Conservation (phyloP, 2,888 invertebrate genomes). For the Tipula unca region DNA sequence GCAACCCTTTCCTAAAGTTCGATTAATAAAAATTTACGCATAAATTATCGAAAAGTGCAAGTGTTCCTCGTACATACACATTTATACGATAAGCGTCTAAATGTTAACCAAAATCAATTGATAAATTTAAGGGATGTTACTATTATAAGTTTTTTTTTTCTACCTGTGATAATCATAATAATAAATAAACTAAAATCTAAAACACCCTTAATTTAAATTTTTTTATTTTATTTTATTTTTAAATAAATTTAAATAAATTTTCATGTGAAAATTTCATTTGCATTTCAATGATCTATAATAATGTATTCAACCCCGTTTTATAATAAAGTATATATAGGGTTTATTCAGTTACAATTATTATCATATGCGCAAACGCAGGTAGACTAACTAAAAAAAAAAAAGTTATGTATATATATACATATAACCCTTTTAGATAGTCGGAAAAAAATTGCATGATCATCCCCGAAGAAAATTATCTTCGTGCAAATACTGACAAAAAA, state of each 20-base stretch:
- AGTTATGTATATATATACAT: no score
- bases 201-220: neutral
- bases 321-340: neutral
- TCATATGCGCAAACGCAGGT: neutral
- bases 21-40: neutral
- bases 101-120: neutral
- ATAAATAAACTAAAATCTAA: neutral
- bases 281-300: neutral
- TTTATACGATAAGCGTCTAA: no score
- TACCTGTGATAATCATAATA: slow-evolving; percentile 14
- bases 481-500: neutral
- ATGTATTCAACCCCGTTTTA: neutral
- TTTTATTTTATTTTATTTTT: neutral
- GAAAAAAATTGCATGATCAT: slow-evolving; percentile 1
- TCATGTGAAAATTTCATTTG: slow-evolving; percentile 1
- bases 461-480: neutral
- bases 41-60: slow-evolving; percentile 8
- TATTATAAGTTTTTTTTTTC: neutral
- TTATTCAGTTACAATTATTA: neutral
- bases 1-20: neutral
- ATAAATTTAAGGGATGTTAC: slow-evolving; percentile 4
- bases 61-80: neutral
- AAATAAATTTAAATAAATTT: slow-evolving; percentile 14
- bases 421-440: neutral
- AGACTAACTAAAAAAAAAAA: neutral